These are phyloP conservation scores for Poecilia picta DNA, from an alignment of 2,797 vertebrate species.

Conservation along the genomic window DNA sequence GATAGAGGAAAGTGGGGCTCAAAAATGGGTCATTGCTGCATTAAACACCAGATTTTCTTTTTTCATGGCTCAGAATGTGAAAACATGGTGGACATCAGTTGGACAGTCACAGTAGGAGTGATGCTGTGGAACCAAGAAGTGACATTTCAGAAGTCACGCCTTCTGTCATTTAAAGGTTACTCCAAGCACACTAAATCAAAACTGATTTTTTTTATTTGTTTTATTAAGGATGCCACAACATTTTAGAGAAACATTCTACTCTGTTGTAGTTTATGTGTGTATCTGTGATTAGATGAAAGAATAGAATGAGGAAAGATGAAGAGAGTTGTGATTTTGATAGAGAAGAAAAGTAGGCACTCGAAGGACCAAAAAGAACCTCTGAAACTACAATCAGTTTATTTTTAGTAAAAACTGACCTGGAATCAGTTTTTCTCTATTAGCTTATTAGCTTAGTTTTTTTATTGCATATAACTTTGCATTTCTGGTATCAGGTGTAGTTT, in stretches of 20 bases:
- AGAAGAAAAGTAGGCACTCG: not conserved
- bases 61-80: conserved; percentile 12
- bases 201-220: not conserved
- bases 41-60: conserved; percentile 64
- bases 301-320: not conserved
- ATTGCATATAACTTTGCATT: not conserved
- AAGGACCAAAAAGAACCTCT: conserved; percentile 12
- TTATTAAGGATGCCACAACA: conserved; percentile 29
- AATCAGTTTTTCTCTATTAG: not conserved
- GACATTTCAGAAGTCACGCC: conserved; percentile 43
- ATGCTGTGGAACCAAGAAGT: conserved; percentile 37
- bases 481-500: not conserved
- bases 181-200: conserved; percentile 27
- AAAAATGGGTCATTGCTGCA: conserved; percentile 78
- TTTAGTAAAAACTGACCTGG: not conserved
- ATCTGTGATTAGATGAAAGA: conserved; percentile 13
- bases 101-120: conserved; percentile 11
- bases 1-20: conserved; percentile 59
- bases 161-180: conserved; percentile 50
- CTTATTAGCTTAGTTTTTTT: not conserved
- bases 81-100: conserved; percentile 32
- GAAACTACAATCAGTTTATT: not conserved
- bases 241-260: conserved; percentile 13
- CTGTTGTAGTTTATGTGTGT: not conserved
- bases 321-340: conserved; percentile 15